Conservation (phyloP, 2,888 invertebrate genomes). For the Phoronis australis region DNA sequence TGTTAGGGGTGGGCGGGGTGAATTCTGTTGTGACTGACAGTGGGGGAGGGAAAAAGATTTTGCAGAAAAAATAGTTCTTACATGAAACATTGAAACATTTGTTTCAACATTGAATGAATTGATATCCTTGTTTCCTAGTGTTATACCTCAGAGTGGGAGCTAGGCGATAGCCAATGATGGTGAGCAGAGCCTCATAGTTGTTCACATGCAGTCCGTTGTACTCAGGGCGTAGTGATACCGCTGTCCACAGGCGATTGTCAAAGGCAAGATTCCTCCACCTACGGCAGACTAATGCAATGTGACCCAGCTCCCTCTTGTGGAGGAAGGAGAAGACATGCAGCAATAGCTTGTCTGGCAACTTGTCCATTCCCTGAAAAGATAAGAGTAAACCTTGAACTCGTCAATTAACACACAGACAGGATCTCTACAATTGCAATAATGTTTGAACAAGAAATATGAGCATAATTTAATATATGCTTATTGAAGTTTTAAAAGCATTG, state of each 20-base stretch:
- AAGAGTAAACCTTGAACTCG: too few relatives aligned
- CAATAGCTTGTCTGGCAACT: conserved; percentile 93
- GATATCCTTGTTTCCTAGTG: too few relatives aligned
- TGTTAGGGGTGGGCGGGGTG: too few relatives aligned
- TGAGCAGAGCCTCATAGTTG: conserved; percentile 79
- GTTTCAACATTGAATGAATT: too few relatives aligned
- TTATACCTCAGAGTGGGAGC: conserved; percentile 38
- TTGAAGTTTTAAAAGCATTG: too few relatives aligned
- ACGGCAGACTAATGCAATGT: conserved; percentile 84
- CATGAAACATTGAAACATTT: too few relatives aligned
- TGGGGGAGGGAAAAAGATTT: not conserved
- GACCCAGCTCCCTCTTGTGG: conserved; percentile 84
- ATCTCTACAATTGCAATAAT: too few relatives aligned
- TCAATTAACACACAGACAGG: too few relatives aligned
- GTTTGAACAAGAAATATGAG: too few relatives aligned
- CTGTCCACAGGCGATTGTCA: conserved; percentile 90
- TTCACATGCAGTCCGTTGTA: conserved; percentile 86
- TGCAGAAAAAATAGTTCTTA: conserved; percentile 1
- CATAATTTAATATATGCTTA: too few relatives aligned
- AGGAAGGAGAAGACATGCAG: conserved; percentile 91
- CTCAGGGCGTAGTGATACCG: conserved; percentile 93
- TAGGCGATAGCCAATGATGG: conserved; percentile 66
- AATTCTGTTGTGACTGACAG: too few relatives aligned
- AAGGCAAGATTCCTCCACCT: conserved; percentile 95
- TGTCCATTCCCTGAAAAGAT: conserved; percentile 53